Conservation (phyloP, 2,113 vertebrate species). For the Ramphastos sulfuratus region DNA sequence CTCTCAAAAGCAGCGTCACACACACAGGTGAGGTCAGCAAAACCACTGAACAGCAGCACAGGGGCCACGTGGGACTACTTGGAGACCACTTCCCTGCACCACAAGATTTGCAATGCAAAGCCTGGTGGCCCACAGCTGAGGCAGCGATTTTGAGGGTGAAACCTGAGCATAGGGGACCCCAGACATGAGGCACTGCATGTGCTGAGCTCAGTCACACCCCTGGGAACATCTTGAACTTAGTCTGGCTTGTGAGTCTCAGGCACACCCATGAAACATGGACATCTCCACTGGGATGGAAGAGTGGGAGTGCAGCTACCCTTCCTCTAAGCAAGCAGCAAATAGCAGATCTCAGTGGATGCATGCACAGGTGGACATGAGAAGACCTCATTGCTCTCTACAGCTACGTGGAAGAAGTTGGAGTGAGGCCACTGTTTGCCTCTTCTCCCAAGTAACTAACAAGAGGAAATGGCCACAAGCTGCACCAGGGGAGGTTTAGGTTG, state of each 20-base stretch:
- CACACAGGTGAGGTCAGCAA: background rate
- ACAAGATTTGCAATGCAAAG: background rate
- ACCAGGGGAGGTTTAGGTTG: too few species aligned
- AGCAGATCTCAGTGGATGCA: background rate
- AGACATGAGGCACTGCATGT: fast-evolving
- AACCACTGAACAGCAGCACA: fast-evolving
- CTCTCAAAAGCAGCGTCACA: background rate
- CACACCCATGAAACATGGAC: fast-evolving
- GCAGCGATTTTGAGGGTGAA: background rate
- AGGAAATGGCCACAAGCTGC: too few species aligned
- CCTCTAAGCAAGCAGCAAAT: background rate
- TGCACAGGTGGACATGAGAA: background rate
- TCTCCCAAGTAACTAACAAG: too few species aligned
- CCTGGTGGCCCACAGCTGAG: background rate
- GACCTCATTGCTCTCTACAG: too few species aligned
- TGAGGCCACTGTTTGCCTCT: too few species aligned
- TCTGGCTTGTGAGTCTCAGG: background rate
- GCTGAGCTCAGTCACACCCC: fast-evolving
- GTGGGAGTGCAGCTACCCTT: background rate
- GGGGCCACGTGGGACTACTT: background rate
- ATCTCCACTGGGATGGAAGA: fast-evolving
- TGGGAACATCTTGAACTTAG: background rate
- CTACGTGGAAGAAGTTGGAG: too few species aligned
- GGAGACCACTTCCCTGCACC: background rate
- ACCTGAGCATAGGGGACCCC: background rate